Evolutionary conservation across 2,113 vertebrate species (phyloP).

Genomic region (Rhadina sibilatrix): DNA sequence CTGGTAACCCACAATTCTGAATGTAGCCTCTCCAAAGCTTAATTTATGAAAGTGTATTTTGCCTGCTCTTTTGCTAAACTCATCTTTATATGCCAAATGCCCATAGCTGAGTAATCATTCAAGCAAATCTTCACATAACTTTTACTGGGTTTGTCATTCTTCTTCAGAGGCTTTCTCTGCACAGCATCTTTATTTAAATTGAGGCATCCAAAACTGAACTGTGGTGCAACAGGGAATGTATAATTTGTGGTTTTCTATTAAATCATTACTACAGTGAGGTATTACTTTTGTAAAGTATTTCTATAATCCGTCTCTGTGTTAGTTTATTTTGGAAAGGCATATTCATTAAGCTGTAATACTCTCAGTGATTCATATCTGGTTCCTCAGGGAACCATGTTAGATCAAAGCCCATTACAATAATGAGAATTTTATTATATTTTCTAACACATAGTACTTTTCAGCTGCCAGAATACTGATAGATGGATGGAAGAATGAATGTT

Average conservation of each 20-base stretch:
- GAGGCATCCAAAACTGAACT: background rate
- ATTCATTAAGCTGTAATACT: background rate
- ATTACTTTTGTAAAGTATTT: background rate
- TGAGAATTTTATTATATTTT: constrained; percentile 38
- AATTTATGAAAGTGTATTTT: background rate
- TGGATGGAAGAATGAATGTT: background rate
- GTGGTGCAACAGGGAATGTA: background rate
- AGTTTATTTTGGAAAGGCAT: constrained; percentile 35
- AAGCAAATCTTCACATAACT: background rate
- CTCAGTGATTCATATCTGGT: background rate
- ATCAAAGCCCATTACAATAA: background rate
- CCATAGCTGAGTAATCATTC: background rate
- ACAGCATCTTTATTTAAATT: background rate
- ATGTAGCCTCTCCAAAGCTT: background rate
- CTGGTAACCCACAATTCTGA: background rate
- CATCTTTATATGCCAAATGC: background rate
- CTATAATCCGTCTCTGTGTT: background rate
- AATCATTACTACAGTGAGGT: background rate
- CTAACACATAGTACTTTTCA: background rate
- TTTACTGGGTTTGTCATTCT: background rate
- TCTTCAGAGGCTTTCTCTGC: background rate
- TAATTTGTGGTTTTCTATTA: background rate
- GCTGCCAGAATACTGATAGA: constrained; percentile 1
- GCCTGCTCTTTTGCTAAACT: background rate
- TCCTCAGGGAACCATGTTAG: background rate